Conservation (phyloP, 2,797 vertebrate species). For the Nyctibius grandis region DNA sequence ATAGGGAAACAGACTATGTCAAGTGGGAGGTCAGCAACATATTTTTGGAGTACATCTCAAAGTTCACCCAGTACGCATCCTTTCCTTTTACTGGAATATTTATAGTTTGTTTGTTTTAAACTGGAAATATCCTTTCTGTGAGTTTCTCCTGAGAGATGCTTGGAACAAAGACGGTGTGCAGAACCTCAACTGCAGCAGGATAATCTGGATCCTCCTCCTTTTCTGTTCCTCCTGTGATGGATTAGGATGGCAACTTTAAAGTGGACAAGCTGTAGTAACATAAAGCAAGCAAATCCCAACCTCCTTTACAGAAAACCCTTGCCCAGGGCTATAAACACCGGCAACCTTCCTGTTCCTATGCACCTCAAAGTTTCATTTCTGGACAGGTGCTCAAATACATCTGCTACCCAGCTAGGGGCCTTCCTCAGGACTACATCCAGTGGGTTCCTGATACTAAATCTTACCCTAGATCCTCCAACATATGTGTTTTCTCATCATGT, state of each 20-base stretch:
- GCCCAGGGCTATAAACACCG: background rate
- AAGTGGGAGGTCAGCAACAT: constrained; percentile 43
- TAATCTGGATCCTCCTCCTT: background rate
- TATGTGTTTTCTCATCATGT: background rate
- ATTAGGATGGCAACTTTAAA: background rate
- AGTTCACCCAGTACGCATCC: background rate
- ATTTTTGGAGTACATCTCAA: constrained; percentile 45
- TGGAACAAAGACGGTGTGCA: background rate
- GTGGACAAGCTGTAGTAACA: background rate
- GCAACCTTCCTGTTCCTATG: background rate
- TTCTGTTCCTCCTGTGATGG: background rate
- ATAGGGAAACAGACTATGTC: constrained; percentile 45
- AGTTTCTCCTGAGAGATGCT: background rate
- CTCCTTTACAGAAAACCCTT: background rate
- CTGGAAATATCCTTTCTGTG: constrained; percentile 6
- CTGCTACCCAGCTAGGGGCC: background rate
- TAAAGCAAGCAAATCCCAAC: background rate
- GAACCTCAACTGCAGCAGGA: background rate
- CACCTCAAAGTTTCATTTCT: background rate
- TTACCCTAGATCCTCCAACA: background rate
- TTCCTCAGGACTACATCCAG: background rate
- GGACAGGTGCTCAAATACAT: background rate
- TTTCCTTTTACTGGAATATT: constrained; percentile 47
- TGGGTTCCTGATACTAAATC: background rate
- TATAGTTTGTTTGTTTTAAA: constrained; percentile 33